Evolutionary conservation across 2,797 vertebrate species (phyloP), one percentile per base, ranked within the genome.

Genomic region (Sebastes glaucus): DNA sequence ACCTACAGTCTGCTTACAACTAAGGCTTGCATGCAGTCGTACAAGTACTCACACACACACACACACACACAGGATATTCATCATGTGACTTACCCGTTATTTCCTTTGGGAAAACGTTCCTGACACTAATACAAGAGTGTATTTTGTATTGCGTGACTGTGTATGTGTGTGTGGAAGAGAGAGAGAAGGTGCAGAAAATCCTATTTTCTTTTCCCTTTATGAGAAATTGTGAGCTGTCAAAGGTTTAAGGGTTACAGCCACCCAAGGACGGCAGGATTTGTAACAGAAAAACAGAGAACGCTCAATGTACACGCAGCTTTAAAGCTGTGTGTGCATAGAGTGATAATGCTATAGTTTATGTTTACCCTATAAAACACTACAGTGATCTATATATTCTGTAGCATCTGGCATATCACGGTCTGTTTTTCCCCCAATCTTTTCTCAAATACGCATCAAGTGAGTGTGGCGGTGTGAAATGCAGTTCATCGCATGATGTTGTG

Each of bases 211-310:
- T 75, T 77, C 35, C 16, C 49, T 83, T 85, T 70, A 76, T 85
- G 78, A 87, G 61, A 85, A 80, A 80, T 64, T 75, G 78, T 68
- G 79, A 83, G 78, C 81, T 77, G 87, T 85, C 86, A 78, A 78
- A 84, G 73, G 74, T 80, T 77, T 83, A 67, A 33, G 59, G 62
- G 68, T 80, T 74, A 76, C 46, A 59, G 62, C 77, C 81, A 65
- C n/a, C 57, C 75, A 79, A 80, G 68, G 75, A 84, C 22, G 2
- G 30, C 18, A 13, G 28, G 63, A 56, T 78, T 72, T 79, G 56
- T 70, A 33, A 46, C 13, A 80, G 27, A 74, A 65, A 77, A 76
- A 71, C 8, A 66, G 30, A 57, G 22, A 25, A 6, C 10, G 49
- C 25, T 57, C 35, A 28, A 46, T 57, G 68, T 72, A 30, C 59